These are phyloP conservation scores for Samia ricini DNA, from an alignment of 1,140 invertebrate genomes.

Conservation along the genomic window DNA sequence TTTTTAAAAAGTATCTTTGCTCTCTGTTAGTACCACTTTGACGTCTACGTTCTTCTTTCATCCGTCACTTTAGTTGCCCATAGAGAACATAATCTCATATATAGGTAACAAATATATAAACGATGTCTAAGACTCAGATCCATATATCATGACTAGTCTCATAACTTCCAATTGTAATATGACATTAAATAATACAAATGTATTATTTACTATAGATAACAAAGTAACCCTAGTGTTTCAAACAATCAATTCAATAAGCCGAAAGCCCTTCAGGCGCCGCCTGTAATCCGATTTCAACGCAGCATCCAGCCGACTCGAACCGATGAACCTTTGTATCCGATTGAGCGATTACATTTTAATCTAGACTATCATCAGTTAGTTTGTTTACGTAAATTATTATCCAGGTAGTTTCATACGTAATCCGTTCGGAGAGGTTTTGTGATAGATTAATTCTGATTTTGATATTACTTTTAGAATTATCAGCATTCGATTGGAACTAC, in stretches of 20 bases:
- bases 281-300: slow-evolving; percentile 39
- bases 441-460: not conserved
- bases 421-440: not conserved
- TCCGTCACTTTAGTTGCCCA: no score
- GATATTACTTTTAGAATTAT: not conserved
- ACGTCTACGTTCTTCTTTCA: no score
- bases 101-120: no score
- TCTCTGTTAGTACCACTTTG: no score
- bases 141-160: no score
- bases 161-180: no score
- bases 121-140: no score
- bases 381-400: not conserved
- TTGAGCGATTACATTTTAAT: slow-evolving; percentile 41
- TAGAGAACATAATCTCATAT: no score
- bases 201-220: not conserved
- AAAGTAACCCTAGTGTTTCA: slow-evolving; percentile 4
- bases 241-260: slow-evolving; percentile 34
- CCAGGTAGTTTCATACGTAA: not conserved
- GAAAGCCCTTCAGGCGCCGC: slow-evolving; percentile 27
- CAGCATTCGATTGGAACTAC: no score
- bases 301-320: slow-evolving; percentile 8
- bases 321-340: slow-evolving; percentile 19
- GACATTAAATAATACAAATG: not conserved
- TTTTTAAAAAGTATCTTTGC: no score
- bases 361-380: slow-evolving; percentile 7